These are phyloP conservation scores for Axea sp. DNA, from an alignment of 2,888 invertebrate species.

Conservation along the genomic window DNA sequence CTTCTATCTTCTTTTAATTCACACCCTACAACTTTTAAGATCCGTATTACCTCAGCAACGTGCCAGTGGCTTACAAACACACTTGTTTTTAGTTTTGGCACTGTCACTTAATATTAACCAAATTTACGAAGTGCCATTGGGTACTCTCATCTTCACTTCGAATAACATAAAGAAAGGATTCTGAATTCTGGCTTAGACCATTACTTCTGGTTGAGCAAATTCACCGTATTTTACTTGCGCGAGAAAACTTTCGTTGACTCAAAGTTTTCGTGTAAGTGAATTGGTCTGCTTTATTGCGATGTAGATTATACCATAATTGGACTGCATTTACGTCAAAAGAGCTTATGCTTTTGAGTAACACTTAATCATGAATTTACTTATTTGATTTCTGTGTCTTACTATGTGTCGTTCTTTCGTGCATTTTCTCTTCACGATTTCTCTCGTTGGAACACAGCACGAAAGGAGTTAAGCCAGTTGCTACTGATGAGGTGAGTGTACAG, in stretches of 20 bases:
- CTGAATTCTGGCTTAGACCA: slow-evolving; percentile 44
- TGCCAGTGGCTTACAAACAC: no score
- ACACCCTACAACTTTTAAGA: no score
- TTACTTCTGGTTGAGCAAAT: slow-evolving; percentile 65
- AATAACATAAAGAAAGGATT: slow-evolving; percentile 42
- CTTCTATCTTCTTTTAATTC: slow-evolving; percentile 49
- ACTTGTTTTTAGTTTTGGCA: slow-evolving; percentile 61
- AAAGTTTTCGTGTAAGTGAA: slow-evolving; percentile 52
- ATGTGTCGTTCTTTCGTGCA: slow-evolving; percentile 33
- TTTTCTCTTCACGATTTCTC: slow-evolving; percentile 37
- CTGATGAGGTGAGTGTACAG: slow-evolving; percentile 39
- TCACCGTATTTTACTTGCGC: slow-evolving; percentile 18
- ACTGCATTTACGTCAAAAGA: slow-evolving; percentile 57
- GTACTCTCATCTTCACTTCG: slow-evolving; percentile 30
- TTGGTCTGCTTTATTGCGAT: slow-evolving; percentile 51
- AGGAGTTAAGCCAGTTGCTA: slow-evolving; percentile 10
- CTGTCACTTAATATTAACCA: slow-evolving; percentile 65
- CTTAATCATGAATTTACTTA: slow-evolving; percentile 52
- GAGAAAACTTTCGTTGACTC: slow-evolving; percentile 53
- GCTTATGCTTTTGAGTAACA: slow-evolving; percentile 39
- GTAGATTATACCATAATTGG: slow-evolving; percentile 56
- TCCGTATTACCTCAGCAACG: no score
- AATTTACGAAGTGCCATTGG: slow-evolving; percentile 38
- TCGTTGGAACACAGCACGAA: slow-evolving; percentile 8
- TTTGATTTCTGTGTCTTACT: slow-evolving; percentile 46